Base-by-base conservation (phyloP, 2,113 vertebrate species). In the Aphyosemion australe region DNA sequence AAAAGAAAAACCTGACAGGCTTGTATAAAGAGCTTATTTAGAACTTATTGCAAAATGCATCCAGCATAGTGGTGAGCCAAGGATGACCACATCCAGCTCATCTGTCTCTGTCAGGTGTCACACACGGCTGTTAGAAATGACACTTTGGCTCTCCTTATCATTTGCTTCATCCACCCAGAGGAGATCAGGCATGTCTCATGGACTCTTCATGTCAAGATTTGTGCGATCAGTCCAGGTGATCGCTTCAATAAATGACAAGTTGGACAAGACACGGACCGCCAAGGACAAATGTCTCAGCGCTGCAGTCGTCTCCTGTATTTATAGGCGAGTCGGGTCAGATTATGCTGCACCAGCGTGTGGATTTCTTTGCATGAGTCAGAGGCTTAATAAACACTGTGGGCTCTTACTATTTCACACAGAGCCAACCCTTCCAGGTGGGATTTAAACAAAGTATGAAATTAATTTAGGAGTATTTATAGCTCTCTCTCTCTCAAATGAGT, bases 391-490 rank as follows among this genome's bases (percentile, higher is more conserved):
- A 61, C 73, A 60, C 67, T 57, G 55, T 64, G 61, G 65, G 79
- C 58, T 75, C 75, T 69, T 78, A 75, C 77, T 81, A 79, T 79
- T 78, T 76, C 75, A 77, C 77, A 75, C 54, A 61, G 65, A 63
- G 62, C 62, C 61, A 73, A 49, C 45, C 46, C 61, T 67, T 79
- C 53, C 64, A 80, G 69, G 66, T 72, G 46, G 69, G 73, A 72
- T 63, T 84, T 83, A 84, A 81, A 78, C 57, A 88, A 86, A 74
- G 69, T 84, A 58, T 78, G 63, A 80, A 80, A 80, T 80, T 49
- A 75, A 63, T 78, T 51, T 54, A 46, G 60, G 31, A 78, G 77
- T 79, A 85, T 88, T 78, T 71, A 85, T 76, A 73, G 31, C 4
- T 31, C 41, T 12, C 45, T 26, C 16, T 47, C 26, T 54, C 19